Conservation (phyloP, 2,797 vertebrate species). For the Orientallactaga sibirica region DNA sequence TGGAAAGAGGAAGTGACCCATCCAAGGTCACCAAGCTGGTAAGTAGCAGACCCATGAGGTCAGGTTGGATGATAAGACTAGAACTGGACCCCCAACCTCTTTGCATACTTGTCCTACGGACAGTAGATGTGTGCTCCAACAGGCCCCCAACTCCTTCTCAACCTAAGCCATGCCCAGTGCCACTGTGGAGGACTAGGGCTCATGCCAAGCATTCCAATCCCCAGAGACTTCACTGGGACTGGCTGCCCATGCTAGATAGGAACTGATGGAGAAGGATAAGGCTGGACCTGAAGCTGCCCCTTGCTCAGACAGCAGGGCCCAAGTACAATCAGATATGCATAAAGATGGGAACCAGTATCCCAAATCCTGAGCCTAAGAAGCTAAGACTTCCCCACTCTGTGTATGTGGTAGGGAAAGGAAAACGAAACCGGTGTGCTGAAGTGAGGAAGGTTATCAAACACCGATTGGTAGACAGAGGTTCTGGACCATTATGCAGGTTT, state of each 20-base stretch:
- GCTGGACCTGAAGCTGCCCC: background rate
- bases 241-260: background rate
- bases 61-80: background rate
- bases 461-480: background rate
- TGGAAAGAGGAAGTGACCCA: slow-evolving; percentile 53
- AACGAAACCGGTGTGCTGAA: background rate
- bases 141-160: background rate
- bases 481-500: background rate
- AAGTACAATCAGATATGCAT: background rate
- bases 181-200: background rate
- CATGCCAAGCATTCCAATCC: background rate
- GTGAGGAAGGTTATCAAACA: background rate
- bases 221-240: background rate
- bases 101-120: too few relatives aligned
- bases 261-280: background rate
- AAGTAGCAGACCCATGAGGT: background rate
- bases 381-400: background rate
- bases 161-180: background rate
- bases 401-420: background rate
- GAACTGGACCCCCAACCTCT: background rate
- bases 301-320: background rate
- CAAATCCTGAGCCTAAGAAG: background rate
- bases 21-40: slow-evolving; percentile 61
- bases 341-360: background rate
- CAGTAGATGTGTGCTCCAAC: background rate